These are phyloP conservation scores for Drosophila stalkeri DNA, from an alignment of 2,888 invertebrate genomes.

Conservation along the genomic window DNA sequence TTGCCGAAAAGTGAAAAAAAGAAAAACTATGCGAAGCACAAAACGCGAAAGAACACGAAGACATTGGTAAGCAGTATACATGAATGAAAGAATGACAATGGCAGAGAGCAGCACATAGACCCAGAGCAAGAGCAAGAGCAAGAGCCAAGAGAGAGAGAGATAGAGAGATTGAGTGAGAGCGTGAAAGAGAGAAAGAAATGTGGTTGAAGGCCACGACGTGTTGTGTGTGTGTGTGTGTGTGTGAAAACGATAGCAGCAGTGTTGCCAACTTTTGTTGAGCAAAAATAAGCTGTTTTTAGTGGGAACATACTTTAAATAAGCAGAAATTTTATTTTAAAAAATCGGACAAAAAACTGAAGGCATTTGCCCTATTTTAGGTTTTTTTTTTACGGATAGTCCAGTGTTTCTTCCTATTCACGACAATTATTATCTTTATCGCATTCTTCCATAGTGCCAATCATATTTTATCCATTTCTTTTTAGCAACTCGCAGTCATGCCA, in stretches of 20 bases:
- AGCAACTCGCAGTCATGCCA: too few species aligned
- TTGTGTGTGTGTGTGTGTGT: slow-evolving; percentile 29
- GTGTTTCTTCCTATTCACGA: too few species aligned
- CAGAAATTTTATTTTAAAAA: too few species aligned
- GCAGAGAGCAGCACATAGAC: slow-evolving; percentile 8
- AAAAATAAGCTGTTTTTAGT: too few species aligned
- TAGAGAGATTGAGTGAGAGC: slow-evolving; percentile 6
- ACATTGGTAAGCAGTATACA: slow-evolving; percentile 40
- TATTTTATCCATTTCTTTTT: too few species aligned
- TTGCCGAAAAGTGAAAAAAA: slow-evolving; percentile 14
- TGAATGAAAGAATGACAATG: slow-evolving; percentile 52
- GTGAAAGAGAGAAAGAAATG: slow-evolving; percentile 36
- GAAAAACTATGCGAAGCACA: slow-evolving; percentile 13
- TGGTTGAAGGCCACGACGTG: slow-evolving; percentile 51
- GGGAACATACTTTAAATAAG: too few species aligned
- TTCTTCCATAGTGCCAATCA: too few species aligned
- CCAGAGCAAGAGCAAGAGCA: slow-evolving; percentile 22
- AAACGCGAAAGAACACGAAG: slow-evolving; percentile 30
- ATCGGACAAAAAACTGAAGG: too few species aligned
- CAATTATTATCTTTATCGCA: too few species aligned
- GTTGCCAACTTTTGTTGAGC: too few species aligned
- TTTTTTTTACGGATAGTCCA: too few species aligned
- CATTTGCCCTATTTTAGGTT: too few species aligned
- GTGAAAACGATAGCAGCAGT: slow-evolving; percentile 1
- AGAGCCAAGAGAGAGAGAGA: slow-evolving; percentile 6